These are phyloP conservation scores for Lepidotrigona ventralis DNA, from an alignment of 1,140 invertebrate genomes.

Conservation along the genomic window DNA sequence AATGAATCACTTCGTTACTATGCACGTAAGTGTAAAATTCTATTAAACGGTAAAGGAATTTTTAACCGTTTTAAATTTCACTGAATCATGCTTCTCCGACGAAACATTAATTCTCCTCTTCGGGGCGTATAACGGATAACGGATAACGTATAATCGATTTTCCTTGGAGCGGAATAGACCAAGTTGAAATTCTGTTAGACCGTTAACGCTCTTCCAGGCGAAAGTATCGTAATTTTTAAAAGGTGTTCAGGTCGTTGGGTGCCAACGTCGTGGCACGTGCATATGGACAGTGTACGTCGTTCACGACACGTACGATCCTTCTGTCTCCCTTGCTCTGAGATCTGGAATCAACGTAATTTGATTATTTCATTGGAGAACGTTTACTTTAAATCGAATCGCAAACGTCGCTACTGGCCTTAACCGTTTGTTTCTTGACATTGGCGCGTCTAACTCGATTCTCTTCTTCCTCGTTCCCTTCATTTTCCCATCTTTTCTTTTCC, in stretches of 20 bases:
- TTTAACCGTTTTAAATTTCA: not conserved
- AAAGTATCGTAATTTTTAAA: constrained; percentile 34
- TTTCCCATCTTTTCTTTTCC: not conserved
- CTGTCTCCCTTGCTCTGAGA: not conserved
- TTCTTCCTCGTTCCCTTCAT: not conserved
- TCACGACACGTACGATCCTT: not conserved
- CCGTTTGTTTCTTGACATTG: not conserved
- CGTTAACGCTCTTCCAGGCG: constrained; percentile 21
- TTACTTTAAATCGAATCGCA: not conserved
- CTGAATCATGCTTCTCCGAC: not conserved
- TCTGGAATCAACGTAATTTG: not conserved
- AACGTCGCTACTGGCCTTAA: too few species aligned
- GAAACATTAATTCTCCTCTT: constrained; percentile 25
- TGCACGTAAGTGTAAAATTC: not conserved
- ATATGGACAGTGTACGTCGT: not conserved
- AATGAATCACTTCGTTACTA: not conserved
- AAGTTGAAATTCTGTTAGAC: constrained; percentile 22
- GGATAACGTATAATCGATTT: constrained; percentile 30
- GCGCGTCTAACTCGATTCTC: not conserved
- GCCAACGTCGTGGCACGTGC: not conserved
- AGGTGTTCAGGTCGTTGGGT: not conserved
- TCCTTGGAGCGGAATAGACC: constrained; percentile 1
- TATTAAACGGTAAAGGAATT: not conserved
- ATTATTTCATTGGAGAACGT: not conserved
- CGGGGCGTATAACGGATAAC: constrained; percentile 13